Conservation (phyloP, 2,888 invertebrate genomes). For the Epistrophella euchroma region DNA sequence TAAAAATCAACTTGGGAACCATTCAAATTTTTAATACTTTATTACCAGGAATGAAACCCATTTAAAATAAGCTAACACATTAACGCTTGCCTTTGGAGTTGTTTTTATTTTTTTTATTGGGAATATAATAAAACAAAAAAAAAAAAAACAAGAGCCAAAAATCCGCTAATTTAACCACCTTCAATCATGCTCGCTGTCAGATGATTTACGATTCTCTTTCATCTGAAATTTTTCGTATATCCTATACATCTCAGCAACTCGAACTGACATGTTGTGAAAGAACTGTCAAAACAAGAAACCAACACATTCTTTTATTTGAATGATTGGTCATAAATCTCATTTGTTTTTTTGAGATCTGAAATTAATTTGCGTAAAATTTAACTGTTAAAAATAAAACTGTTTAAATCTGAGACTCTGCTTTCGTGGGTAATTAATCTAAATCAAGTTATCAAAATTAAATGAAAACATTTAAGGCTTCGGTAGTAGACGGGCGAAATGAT, state of each 20-base stretch:
- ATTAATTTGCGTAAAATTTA: constrained; percentile 16
- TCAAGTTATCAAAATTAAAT: constrained; percentile 7
- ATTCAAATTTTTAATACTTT: constrained; percentile 25
- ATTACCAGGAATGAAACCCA: constrained; percentile 49
- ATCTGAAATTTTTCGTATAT: constrained; percentile 1
- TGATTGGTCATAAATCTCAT: constrained; percentile 62
- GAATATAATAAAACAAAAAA: constrained; percentile 12
- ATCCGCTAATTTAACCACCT: constrained; percentile 50
- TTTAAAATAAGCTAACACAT: constrained; percentile 42
- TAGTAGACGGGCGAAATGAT: too few relatives aligned
- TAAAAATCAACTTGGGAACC: constrained; percentile 17
- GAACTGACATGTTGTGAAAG: constrained; percentile 45
- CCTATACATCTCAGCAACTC: constrained; percentile 16
- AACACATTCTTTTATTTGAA: constrained; percentile 56
- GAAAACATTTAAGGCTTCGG: too few relatives aligned
- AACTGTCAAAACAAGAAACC: constrained; percentile 54
- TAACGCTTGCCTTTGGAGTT: constrained; percentile 27
- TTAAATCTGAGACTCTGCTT: neutral
- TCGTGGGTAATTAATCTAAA: constrained; percentile 7
- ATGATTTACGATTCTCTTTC: constrained; percentile 60
- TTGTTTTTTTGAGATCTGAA: neutral
- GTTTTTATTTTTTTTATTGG: constrained; percentile 10
- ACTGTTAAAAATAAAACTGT: neutral
- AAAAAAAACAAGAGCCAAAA: neutral
- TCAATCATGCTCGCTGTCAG: constrained; percentile 29